Evolutionary conservation across 2,888 invertebrate species (phyloP), one percentile per base, ranked within the genome.

Genomic region (Xestia rhomboidea): DNA sequence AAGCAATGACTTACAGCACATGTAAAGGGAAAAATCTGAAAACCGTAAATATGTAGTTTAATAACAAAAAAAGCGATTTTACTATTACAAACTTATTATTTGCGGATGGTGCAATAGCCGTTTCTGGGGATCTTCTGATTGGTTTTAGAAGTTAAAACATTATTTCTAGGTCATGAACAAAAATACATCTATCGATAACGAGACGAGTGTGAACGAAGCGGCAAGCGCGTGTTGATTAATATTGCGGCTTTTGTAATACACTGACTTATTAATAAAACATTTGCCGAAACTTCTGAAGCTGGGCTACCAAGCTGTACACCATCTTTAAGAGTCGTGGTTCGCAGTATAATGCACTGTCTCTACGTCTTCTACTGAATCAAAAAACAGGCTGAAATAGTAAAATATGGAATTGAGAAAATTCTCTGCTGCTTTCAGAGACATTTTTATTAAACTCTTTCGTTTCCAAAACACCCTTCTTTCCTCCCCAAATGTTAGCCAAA

Each of bases 241-340:
- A 60, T 64, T 64, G 30, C 60, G 57, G n/a, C 51, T 73, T 69
- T 67, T 76, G 60, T 54, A 66, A 60, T 38, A 41, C 11, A 44
- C 49, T 62, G 38, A 69, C 15, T 51, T 60, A 71, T 27, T 74
- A 69, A 72, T 72, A 27, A 54, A 80, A 73, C 60, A 49, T 66
- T 73, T 66, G 62, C 75, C 87, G 79, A 78, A 75, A 77, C 63
- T 60, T 63, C 27, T 70, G 76, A 76, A 75, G 68, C 46, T 76
- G 68, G 24, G 30, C 79, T 80, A 68, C 70, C 46, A 75, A 87
- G 77, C 64, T 34, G 8, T 38, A 57, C 41, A 60, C 54, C 38
- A 68, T 84, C n/a, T 34, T 68, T 76, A 54, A 74, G 49, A 73
- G 0, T 72, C 15, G 7, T 41, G 60, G 76, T 81, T 85, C 68